A percentile compares a stretch with the other conserved stretches of the same genome.
These are phyloP conservation scores for Notodonta ziczac DNA, from an alignment of 2,888 invertebrate species.

Conservation along the genomic window DNA sequence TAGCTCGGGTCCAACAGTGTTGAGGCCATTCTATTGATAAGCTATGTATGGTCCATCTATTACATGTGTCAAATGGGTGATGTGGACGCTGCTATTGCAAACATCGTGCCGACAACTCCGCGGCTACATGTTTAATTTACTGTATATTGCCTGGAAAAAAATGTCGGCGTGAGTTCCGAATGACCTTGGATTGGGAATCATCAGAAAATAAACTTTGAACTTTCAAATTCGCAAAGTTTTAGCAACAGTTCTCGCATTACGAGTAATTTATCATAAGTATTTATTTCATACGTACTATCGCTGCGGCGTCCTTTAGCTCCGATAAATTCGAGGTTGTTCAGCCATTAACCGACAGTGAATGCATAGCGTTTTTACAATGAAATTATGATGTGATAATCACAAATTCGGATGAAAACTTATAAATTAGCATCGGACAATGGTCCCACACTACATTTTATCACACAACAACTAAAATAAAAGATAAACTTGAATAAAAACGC, in stretches of 20 bases:
- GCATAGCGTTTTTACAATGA: constrained; percentile 20
- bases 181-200: constrained; percentile 44
- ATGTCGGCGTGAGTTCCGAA: constrained; percentile 36
- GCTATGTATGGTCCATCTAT: constrained; percentile 76
- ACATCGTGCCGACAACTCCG: constrained; percentile 58
- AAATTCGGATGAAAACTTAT: constrained; percentile 60
- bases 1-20: constrained; percentile 26
- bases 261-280: constrained; percentile 1
- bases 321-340: constrained; percentile 61
- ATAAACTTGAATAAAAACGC: constrained; percentile 68
- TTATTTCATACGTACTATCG: constrained; percentile 13
- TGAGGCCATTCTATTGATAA: constrained; percentile 58
- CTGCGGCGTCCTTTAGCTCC: constrained; percentile 38
- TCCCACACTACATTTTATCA: constrained; percentile 73
- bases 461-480: constrained; percentile 64
- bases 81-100: constrained; percentile 60
- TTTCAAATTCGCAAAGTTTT: not conserved
- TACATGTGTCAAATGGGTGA: constrained; percentile 61
- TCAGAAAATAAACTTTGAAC: constrained; percentile 14
- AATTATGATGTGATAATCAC: constrained; percentile 58
- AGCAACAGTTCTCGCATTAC: not conserved
- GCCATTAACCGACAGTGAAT: constrained; percentile 48
- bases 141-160: constrained; percentile 56
- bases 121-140: constrained; percentile 68
- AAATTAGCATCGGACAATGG: constrained; percentile 55